A percentile compares a stretch with the other conserved stretches of the same genome.
phyloP scores from a whole-genome alignment of 1,140 invertebrate genomes.

The Argopecten irradians region DNA sequence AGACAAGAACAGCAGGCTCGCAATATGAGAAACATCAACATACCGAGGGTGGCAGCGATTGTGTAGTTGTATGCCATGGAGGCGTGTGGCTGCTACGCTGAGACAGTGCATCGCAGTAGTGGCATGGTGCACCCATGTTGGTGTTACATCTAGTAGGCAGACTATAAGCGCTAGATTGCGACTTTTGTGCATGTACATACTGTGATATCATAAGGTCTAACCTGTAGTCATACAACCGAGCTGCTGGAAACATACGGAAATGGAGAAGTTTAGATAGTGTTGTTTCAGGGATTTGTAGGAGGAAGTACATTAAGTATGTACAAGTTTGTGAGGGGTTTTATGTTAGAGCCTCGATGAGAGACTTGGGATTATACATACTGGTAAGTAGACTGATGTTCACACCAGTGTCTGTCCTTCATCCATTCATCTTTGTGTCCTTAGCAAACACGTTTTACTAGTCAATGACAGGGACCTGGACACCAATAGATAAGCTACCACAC shows the following conservation, averaged over 20 bases:
- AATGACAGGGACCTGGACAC: neutral
- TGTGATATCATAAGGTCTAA: conserved; percentile 16
- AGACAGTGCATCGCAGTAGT: conserved; percentile 14
- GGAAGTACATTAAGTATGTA: conserved; percentile 11
- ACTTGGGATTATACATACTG: neutral
- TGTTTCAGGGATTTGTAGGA: neutral
- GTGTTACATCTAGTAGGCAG: neutral
- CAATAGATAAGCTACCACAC: neutral
- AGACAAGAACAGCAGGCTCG: conserved; percentile 44
- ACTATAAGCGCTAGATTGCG: neutral
- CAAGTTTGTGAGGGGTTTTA: conserved; percentile 1
- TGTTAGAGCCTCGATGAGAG: neutral
- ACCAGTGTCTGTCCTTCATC: neutral
- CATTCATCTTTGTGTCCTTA: neutral
- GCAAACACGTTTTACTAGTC: neutral
- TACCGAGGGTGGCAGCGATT: conserved; percentile 8
- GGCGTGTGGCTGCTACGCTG: neutral
- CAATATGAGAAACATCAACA: conserved; percentile 22
- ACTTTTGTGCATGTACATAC: conserved; percentile 22
- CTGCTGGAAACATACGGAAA: neutral
- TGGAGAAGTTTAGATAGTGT: conserved; percentile 4
- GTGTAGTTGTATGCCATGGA: conserved; percentile 3
- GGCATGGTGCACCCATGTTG: conserved; percentile 7
- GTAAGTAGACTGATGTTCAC: neutral
- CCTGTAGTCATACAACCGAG: neutral